Percentiles rank a stretch among this genome's conserved stretches.
Evolutionary conservation across 2,888 invertebrate genomes (phyloP).

Genomic region (Amblyjoppa proteus): DNA sequence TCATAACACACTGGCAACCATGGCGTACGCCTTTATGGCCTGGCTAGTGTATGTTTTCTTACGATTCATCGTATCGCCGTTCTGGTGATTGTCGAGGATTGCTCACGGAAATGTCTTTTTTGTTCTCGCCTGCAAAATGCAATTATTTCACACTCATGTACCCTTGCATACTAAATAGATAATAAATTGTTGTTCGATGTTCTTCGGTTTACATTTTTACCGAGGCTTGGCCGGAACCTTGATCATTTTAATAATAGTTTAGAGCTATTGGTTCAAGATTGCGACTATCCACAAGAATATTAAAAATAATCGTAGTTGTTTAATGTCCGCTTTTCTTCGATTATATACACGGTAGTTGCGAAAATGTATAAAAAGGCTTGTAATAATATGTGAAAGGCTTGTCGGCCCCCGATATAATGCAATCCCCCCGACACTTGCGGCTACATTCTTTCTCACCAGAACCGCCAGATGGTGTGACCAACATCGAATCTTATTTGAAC

Average conservation of each 20-base stretch:
- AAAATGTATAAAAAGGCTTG: neutral
- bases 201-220: slow-evolving; percentile 28
- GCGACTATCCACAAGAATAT: neutral
- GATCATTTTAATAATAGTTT: neutral
- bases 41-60: slow-evolving; percentile 67
- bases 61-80: slow-evolving; percentile 47
- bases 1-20: slow-evolving; percentile 77
- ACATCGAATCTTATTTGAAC: slow-evolving; percentile 8
- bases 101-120: slow-evolving; percentile 21
- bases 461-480: slow-evolving; percentile 41
- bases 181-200: slow-evolving; percentile 55
- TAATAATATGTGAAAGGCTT: slow-evolving; percentile 10
- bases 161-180: slow-evolving; percentile 26
- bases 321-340: neutral
- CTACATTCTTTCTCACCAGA: slow-evolving; percentile 9
- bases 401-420: slow-evolving; percentile 36
- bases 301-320: neutral
- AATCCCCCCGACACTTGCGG: slow-evolving; percentile 22
- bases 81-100: slow-evolving; percentile 50
- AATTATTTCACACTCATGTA: slow-evolving; percentile 24
- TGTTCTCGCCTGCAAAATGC: slow-evolving; percentile 15
- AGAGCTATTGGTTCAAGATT: neutral
- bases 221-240: neutral
- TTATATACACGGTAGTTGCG: neutral
- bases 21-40: slow-evolving; percentile 57